These are phyloP conservation scores for Thecocarcelia acutangulata DNA, from an alignment of 2,888 invertebrate genomes.

Conservation along the genomic window DNA sequence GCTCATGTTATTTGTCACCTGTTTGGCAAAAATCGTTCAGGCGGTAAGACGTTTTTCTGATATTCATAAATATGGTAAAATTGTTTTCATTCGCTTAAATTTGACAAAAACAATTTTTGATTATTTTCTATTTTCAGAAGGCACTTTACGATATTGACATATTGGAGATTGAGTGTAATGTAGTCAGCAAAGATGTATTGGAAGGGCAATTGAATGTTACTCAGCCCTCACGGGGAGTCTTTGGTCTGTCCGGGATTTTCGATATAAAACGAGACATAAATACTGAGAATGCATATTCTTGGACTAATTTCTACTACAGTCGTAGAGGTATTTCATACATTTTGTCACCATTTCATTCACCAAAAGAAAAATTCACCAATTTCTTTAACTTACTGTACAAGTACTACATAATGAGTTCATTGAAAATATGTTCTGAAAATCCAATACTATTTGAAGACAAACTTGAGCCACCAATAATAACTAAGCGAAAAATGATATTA, in stretches of 20 bases:
- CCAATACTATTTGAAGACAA: constrained; percentile 1
- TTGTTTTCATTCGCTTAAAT: no score
- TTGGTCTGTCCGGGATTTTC: background rate
- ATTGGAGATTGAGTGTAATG: constrained; percentile 34
- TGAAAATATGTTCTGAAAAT: constrained; percentile 32
- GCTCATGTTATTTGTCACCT: no score
- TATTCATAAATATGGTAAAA: no score
- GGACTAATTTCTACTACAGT: constrained; percentile 35
- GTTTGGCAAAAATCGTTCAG: no score
- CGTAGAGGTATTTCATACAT: constrained; percentile 14
- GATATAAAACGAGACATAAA: constrained; percentile 36
- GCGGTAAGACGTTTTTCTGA: no score
- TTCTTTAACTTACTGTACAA: constrained; percentile 26
- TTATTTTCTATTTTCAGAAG: background rate
- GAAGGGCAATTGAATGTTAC: background rate
- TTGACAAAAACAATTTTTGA: no score
- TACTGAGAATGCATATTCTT: constrained; percentile 1
- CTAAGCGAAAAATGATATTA: background rate
- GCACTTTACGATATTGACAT: constrained; percentile 6
- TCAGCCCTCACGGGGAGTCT: constrained; percentile 31
- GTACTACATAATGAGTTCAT: background rate
- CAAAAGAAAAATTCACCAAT: background rate
- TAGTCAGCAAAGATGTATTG: constrained; percentile 7
- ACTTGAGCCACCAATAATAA: constrained; percentile 32
- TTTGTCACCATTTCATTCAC: constrained; percentile 34